phyloP scores from a whole-genome alignment of 2,113 vertebrate genomes.

The Caranx melampygus region DNA sequence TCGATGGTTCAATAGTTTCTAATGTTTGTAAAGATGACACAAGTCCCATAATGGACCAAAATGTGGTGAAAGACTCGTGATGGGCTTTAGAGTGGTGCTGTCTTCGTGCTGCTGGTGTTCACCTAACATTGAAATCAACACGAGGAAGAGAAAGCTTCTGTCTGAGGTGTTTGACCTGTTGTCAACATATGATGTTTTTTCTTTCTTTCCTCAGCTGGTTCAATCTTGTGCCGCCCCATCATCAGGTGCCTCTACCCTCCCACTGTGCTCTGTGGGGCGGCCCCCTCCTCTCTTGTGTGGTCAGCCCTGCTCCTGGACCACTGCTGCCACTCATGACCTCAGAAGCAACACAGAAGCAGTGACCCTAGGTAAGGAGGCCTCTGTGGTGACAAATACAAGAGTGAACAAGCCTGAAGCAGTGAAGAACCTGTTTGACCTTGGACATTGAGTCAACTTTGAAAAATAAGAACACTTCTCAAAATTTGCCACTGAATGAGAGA shows the following conservation, averaged over 20 bases:
- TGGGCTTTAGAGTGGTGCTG: no score
- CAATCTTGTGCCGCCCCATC: constrained; percentile 79
- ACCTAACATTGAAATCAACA: no score
- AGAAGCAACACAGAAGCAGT: constrained; percentile 87
- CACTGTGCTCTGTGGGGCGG: constrained; percentile 85
- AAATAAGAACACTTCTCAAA: no score
- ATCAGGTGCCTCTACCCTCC: constrained; percentile 83
- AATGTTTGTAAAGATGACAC: no score
- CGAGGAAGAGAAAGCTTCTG: no score
- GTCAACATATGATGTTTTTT: no score
- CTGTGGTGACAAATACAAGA: background rate
- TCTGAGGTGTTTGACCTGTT: no score
- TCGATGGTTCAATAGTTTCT: no score
- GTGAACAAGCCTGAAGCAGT: background rate
- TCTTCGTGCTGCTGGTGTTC: no score
- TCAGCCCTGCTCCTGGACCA: constrained; percentile 79
- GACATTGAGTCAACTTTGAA: background rate
- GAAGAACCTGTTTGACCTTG: background rate
- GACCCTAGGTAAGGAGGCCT: constrained; percentile 76
- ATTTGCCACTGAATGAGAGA: background rate
- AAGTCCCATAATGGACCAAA: no score
- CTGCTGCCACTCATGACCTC: constrained; percentile 84
- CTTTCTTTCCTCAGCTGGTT: constrained; percentile 80
- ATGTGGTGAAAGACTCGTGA: no score
- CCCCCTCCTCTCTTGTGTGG: constrained; percentile 83